Evolutionary conservation across 2,797 vertebrate species (phyloP).

Genomic region (Urocyon cinereoargenteus): DNA sequence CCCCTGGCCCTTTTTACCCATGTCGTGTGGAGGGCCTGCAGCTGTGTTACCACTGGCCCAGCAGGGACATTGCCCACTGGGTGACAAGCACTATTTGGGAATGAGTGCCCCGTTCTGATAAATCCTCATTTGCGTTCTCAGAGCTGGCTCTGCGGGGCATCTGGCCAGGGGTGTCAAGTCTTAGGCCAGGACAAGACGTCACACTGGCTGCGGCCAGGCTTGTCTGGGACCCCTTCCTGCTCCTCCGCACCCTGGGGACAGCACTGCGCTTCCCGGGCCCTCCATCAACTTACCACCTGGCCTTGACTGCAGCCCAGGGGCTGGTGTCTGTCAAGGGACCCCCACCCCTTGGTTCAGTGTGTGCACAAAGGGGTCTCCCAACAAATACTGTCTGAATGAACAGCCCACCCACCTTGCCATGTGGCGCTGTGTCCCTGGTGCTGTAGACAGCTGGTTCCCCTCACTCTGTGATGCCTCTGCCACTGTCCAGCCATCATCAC

Average conservation of each 20-base stretch:
- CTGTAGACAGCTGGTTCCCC: fast-evolving
- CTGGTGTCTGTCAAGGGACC: too few species aligned
- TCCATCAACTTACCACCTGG: background rate
- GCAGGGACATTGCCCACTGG: background rate
- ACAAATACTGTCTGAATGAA: background rate
- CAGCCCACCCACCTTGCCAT: fast-evolving
- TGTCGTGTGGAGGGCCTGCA: too few species aligned
- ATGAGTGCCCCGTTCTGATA: fast-evolving
- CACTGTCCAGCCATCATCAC: background rate
- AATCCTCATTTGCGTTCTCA: too few species aligned
- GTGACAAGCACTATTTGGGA: background rate
- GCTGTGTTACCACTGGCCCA: fast-evolving
- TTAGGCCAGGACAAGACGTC: background rate
- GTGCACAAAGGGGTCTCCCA: background rate
- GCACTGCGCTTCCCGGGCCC: fast-evolving
- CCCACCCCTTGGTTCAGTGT: fast-evolving
- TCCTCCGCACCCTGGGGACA: background rate
- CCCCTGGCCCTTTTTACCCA: background rate
- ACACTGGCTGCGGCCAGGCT: fast-evolving
- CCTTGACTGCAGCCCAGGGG: background rate
- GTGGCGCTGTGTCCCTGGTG: fast-evolving
- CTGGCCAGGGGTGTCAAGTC: background rate
- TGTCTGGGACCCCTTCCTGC: too few species aligned
- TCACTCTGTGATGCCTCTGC: background rate
- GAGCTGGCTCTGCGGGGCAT: fast-evolving